These are phyloP conservation scores for Thunnus thynnus DNA, from an alignment of 2,113 vertebrate genomes.

Conservation along the genomic window DNA sequence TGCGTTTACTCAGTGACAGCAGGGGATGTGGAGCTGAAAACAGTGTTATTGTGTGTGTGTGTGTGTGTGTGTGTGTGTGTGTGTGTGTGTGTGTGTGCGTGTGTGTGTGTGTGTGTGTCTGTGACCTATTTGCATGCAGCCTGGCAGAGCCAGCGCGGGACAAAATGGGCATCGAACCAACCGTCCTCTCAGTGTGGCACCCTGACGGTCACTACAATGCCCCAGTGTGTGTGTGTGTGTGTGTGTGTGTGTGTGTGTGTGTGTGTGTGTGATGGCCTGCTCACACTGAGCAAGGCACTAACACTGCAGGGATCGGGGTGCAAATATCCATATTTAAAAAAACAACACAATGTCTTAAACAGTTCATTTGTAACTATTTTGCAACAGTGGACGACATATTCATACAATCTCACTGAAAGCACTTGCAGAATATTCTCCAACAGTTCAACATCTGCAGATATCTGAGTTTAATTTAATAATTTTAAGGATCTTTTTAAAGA, in stretches of 20 bases:
- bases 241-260: not conserved
- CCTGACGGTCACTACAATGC: slow-evolving; percentile 17
- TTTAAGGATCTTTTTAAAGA: too few relatives aligned
- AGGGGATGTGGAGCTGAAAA: not conserved
- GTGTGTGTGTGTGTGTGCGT: not conserved
- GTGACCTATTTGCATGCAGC: slow-evolving; percentile 60
- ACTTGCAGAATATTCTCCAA: too few relatives aligned
- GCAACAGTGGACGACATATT: too few relatives aligned
- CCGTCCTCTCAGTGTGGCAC: slow-evolving; percentile 36
- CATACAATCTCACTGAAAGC: too few relatives aligned
- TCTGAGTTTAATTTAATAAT: too few relatives aligned
- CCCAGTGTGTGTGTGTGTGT: slow-evolving; percentile 20
- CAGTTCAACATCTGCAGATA: too few relatives aligned
- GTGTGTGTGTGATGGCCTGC: not conserved
- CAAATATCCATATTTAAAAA: not conserved
- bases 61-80: not conserved
- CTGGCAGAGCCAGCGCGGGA: slow-evolving; percentile 15
- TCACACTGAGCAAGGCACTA: not conserved
- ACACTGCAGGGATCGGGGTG: not conserved
- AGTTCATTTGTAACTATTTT: too few relatives aligned
- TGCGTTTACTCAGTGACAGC: slow-evolving; percentile 16
- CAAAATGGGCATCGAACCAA: slow-evolving; percentile 49
- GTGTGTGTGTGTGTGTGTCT: not conserved
- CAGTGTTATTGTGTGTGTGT: slow-evolving; percentile 6
- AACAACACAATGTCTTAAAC: too few relatives aligned